These are phyloP conservation scores for Elegia similella DNA, from an alignment of 2,888 invertebrate genomes.

Conservation along the genomic window DNA sequence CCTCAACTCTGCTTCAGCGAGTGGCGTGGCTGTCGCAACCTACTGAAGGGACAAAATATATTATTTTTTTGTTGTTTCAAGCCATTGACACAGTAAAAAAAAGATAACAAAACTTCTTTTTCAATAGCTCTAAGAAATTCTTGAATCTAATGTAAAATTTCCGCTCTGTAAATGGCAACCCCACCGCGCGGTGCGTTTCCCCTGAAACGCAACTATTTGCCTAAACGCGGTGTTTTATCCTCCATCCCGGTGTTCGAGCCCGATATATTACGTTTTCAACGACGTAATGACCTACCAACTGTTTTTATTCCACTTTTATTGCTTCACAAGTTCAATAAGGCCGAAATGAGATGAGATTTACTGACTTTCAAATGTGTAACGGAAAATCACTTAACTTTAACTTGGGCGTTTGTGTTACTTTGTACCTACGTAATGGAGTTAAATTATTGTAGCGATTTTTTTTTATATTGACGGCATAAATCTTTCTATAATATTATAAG, in stretches of 20 bases:
- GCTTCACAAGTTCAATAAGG: constrained; percentile 14
- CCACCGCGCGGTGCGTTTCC: constrained; percentile 31
- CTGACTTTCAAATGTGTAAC: constrained; percentile 5
- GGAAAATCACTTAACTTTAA: constrained; percentile 4
- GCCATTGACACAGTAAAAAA: too few relatives aligned
- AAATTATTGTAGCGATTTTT: too few relatives aligned
- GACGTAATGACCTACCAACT: constrained; percentile 16
- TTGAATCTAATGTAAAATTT: too few relatives aligned
- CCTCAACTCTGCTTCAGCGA: too few relatives aligned
- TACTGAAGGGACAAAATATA: too few relatives aligned
- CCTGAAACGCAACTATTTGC: constrained; percentile 55
- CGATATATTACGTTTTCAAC: constrained; percentile 25
- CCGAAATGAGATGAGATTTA: constrained; percentile 12
- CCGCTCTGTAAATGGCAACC: too few relatives aligned
- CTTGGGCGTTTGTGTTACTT: not conserved
- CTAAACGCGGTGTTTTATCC: constrained; percentile 56
- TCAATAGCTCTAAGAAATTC: too few relatives aligned
- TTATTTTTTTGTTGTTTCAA: too few relatives aligned
- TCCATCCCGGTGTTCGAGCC: constrained; percentile 42
- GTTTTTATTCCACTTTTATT: constrained; percentile 12
- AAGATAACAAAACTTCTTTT: too few relatives aligned
- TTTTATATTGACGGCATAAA: too few relatives aligned
- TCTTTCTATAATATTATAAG: too few relatives aligned
- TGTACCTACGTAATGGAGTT: not conserved
- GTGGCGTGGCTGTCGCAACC: too few relatives aligned